These are phyloP conservation scores for Thera britannica DNA, from an alignment of 2,888 invertebrate species.

Conservation along the genomic window DNA sequence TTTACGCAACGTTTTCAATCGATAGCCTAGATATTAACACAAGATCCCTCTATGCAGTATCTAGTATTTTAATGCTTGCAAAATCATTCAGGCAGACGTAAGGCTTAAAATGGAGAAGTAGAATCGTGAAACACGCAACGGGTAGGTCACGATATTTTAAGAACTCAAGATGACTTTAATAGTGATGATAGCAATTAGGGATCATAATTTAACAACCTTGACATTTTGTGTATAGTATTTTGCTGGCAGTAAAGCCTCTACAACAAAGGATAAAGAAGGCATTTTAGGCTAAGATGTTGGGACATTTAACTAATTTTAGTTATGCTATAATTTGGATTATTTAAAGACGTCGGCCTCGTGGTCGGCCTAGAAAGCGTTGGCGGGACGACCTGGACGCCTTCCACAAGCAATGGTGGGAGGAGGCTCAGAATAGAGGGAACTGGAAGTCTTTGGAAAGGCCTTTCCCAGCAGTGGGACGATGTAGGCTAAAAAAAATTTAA, in stretches of 20 bases:
- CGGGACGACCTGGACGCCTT: no score
- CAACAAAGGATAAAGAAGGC: not conserved
- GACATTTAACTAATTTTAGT: no score
- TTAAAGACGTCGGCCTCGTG: no score
- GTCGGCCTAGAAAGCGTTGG: no score
- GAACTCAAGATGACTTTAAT: slow-evolving; percentile 20
- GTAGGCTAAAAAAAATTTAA: no score
- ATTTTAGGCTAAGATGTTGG: no score
- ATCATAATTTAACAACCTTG: slow-evolving; percentile 21
- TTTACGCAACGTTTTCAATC: slow-evolving; percentile 24
- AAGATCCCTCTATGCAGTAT: not conserved
- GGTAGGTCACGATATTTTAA: slow-evolving; percentile 36
- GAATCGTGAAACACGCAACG: slow-evolving; percentile 30
- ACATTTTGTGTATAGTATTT: not conserved
- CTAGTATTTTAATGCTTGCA: slow-evolving; percentile 40
- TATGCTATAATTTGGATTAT: no score
- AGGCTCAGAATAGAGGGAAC: no score
- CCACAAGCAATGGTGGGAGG: no score
- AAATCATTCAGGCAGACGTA: slow-evolving; percentile 39
- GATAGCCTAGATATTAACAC: slow-evolving; percentile 36
- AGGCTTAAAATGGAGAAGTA: slow-evolving; percentile 14
- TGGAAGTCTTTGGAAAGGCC: no score
- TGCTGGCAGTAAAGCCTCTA: not conserved
- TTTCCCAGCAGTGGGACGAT: no score
- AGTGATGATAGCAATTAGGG: slow-evolving; percentile 31